These are phyloP conservation scores for Resseliella maxima DNA, from an alignment of 2,888 invertebrate species.

Conservation along the genomic window DNA sequence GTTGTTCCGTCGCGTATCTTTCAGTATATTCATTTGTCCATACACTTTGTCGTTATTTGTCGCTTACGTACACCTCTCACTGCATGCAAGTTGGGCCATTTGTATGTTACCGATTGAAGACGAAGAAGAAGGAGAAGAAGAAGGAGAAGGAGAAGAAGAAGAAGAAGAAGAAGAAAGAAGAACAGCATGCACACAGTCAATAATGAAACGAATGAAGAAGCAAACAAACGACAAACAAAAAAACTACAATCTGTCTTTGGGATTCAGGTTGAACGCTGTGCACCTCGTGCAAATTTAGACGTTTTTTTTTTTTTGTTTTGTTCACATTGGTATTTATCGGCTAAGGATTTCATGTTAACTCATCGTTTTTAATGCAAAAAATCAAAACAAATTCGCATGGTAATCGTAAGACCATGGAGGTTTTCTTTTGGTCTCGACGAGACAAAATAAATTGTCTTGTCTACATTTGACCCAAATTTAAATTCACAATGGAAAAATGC, in stretches of 20 bases:
- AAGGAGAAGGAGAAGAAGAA: not conserved
- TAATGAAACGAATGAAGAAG: not conserved
- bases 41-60: constrained; percentile 53
- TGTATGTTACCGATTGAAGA: constrained; percentile 33
- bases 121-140: not conserved
- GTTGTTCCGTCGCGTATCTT: constrained; percentile 20
- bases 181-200: no score
- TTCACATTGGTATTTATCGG: not conserved
- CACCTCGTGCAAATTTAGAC: not conserved
- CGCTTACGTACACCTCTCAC: not conserved
- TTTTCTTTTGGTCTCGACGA: not conserved
- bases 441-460: no score
- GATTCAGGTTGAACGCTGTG: not conserved
- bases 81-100: constrained; percentile 1
- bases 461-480: no score
- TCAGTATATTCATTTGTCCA: constrained; percentile 44
- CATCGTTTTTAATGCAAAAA: not conserved
- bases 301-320: not conserved
- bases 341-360: not conserved
- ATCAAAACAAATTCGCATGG: not conserved
- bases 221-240: not conserved
- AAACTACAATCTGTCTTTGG: constrained; percentile 12
- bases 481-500: no score
- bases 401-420: not conserved
- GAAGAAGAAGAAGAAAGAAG: no score